Conservation (phyloP, 2,113 vertebrate species). For the Lophura nycthemera region DNA sequence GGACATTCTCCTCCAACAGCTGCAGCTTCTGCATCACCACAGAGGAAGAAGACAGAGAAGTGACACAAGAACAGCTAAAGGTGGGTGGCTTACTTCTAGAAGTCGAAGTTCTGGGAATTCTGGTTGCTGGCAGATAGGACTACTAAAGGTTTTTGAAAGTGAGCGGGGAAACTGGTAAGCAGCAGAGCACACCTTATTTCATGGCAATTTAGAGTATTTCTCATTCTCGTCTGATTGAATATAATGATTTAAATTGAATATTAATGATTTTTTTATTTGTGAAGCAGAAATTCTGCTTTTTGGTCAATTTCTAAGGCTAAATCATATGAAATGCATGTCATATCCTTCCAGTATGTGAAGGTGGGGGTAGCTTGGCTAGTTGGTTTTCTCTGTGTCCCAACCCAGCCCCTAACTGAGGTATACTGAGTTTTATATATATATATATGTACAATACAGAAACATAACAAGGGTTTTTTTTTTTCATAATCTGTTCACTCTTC, state of each 20-base stretch:
- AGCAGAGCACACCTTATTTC: not conserved
- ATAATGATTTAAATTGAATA: too few species aligned
- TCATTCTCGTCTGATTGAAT: not conserved
- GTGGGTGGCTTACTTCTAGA: not conserved
- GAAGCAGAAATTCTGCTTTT: not conserved
- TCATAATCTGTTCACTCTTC: not conserved
- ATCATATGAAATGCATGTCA: not conserved
- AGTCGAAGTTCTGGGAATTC: not conserved
- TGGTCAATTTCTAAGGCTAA: not conserved
- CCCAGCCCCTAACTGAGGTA: not conserved
- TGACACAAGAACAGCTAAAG: not conserved
- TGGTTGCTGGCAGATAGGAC: not conserved
- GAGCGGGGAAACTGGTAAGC: not conserved
- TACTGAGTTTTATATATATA: not conserved
- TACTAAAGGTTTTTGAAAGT: not conserved
- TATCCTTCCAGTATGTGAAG: accelerated
- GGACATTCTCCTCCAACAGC: not conserved
- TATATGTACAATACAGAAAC: not conserved
- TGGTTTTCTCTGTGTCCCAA: not conserved
- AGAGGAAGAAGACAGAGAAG: not conserved
- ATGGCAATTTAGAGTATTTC: not conserved
- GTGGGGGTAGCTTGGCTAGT: not conserved
- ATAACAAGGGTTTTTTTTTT: not conserved
- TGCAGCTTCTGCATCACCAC: not conserved
- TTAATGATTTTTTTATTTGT: not conserved